Percentiles rank a stretch among this genome's conserved stretches.
Evolutionary conservation across 2,888 invertebrate species (phyloP).

Genomic region (Tenodera sinensis): DNA sequence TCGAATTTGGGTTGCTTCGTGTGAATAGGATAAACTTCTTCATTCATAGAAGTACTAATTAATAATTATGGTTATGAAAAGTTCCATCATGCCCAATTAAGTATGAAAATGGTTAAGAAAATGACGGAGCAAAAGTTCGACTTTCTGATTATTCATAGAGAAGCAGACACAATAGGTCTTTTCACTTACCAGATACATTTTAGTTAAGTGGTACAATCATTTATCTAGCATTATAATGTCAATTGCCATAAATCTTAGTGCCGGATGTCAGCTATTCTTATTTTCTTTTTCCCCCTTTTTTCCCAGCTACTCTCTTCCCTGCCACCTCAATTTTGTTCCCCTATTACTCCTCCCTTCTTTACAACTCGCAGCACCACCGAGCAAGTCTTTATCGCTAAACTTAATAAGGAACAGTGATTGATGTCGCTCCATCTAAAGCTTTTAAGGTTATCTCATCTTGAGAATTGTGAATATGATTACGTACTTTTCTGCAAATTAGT

Average conservation of each 20-base stretch:
- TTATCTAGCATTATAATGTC: not conserved
- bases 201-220: not conserved
- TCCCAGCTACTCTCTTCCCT: not conserved
- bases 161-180: not conserved
- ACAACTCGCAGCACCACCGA: not conserved
- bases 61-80: too few species aligned
- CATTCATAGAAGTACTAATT: too few species aligned
- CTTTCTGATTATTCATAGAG: not conserved
- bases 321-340: not conserved
- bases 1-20: too few species aligned
- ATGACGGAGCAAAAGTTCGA: not conserved
- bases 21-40: too few species aligned
- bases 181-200: not conserved
- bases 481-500: too few species aligned
- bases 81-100: too few species aligned
- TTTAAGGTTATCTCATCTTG: not conserved
- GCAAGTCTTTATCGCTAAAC: not conserved
- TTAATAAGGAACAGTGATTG: not conserved
- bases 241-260: not conserved
- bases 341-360: not conserved
- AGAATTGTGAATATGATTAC: not conserved
- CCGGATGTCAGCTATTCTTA: not conserved
- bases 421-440: not conserved
- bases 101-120: not conserved
- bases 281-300: too few species aligned